Evolutionary conservation across 2,888 invertebrate genomes (phyloP).

Genomic region (Ochropleura plecta): DNA sequence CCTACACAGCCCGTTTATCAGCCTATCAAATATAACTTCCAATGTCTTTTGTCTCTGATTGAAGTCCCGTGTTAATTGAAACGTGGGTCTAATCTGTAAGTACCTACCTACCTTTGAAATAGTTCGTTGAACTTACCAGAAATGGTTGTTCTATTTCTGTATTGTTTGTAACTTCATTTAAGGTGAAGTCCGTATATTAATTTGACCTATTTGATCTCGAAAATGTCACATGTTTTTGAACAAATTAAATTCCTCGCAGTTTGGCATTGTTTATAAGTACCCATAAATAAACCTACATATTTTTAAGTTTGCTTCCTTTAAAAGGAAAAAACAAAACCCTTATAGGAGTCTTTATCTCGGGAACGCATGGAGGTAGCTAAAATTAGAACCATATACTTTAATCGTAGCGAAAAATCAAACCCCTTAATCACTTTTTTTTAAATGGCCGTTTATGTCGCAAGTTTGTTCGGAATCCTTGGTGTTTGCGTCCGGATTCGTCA

Average conservation of each 20-base stretch:
- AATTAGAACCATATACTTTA: too few relatives aligned
- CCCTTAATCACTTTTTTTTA: too few relatives aligned
- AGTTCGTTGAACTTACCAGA: constrained; percentile 31
- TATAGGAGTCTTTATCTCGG: too few relatives aligned
- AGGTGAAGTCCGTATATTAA: not conserved
- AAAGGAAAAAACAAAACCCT: too few relatives aligned
- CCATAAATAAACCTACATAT: not conserved
- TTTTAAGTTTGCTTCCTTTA: too few relatives aligned
- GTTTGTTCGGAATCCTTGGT: too few relatives aligned
- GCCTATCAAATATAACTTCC: constrained; percentile 23
- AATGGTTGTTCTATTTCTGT: constrained; percentile 13
- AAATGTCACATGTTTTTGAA: constrained; percentile 2
- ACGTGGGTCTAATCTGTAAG: constrained; percentile 7
- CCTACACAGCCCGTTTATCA: constrained; percentile 18
- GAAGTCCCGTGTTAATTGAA: constrained; percentile 27
- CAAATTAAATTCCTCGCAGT: not conserved
- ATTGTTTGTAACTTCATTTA: constrained; percentile 3
- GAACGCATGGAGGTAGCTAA: too few relatives aligned
- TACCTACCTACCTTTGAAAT: constrained; percentile 32
- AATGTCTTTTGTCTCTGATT: constrained; percentile 30
- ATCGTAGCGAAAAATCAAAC: too few relatives aligned
- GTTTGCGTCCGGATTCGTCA: too few relatives aligned
- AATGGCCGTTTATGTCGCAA: too few relatives aligned
- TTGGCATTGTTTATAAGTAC: not conserved
- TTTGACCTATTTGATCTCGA: not conserved